These are phyloP conservation scores for Scophthalmus maximus DNA, from an alignment of 2,113 vertebrate species.

Conservation along the genomic window DNA sequence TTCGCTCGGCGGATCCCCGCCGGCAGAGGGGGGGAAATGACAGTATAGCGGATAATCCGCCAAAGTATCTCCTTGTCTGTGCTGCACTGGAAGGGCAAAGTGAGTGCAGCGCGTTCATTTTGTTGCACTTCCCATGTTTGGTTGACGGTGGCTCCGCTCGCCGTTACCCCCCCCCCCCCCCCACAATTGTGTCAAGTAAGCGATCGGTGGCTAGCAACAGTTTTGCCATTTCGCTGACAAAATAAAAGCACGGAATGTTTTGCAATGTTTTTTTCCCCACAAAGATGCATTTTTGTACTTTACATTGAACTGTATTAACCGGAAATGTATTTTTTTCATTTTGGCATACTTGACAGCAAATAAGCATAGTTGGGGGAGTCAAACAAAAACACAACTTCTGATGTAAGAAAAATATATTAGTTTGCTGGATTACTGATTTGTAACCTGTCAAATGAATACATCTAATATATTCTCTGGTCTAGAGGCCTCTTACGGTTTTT, in stretches of 20 bases:
- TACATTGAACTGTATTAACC: slow-evolving; percentile 4
- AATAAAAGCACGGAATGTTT: slow-evolving; percentile 30
- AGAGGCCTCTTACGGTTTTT: too few species aligned
- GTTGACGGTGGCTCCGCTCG: slow-evolving; percentile 55
- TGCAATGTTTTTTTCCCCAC: too few species aligned
- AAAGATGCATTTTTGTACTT: background rate
- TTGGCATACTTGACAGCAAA: background rate
- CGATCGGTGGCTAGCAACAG: background rate
- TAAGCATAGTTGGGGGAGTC: slow-evolving; percentile 20
- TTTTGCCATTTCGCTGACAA: background rate
- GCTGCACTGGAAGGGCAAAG: background rate
- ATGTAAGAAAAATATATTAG: slow-evolving; percentile 16
- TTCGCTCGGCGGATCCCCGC: background rate
- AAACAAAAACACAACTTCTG: slow-evolving; percentile 63
- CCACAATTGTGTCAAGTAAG: slow-evolving; percentile 24
- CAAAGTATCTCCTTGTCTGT: background rate
- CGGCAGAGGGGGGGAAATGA: background rate
- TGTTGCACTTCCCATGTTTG: slow-evolving; percentile 41
- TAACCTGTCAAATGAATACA: background rate
- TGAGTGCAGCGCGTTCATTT: slow-evolving; percentile 44
- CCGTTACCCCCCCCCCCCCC: slow-evolving; percentile 22
- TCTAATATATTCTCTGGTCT: too few species aligned
- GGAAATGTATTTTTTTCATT: accelerated
- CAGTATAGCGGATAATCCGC: background rate
- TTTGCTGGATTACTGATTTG: slow-evolving; percentile 4